Evolutionary conservation across 2,888 invertebrate genomes (phyloP).

Genomic region (Metallyticus violacea): DNA sequence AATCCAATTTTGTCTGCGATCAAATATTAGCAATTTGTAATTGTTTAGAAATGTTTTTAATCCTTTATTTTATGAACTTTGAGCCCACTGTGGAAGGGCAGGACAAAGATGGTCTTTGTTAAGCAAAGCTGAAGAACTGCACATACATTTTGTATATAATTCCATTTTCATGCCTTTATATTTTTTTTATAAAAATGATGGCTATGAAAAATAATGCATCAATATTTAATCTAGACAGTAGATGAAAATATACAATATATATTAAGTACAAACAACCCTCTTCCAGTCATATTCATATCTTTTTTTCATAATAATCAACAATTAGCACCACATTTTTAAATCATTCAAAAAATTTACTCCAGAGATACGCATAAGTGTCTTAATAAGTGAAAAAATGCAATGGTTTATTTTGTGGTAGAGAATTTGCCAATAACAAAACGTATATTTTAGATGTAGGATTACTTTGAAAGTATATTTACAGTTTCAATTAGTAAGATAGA

Average conservation of each 20-base stretch:
- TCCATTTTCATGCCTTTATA: no score
- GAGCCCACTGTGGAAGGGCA: no score
- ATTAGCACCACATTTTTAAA: not conserved
- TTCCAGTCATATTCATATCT: not conserved
- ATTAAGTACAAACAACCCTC: not conserved
- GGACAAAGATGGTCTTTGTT: no score
- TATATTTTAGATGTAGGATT: not conserved
- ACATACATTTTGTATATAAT: not conserved
- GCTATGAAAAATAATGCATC: not conserved
- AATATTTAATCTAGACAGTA: not conserved
- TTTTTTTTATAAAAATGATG: not conserved
- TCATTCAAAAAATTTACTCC: not conserved
- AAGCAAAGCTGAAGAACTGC: no score
- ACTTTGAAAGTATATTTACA: not conserved
- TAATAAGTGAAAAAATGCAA: not conserved
- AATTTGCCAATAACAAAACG: not conserved
- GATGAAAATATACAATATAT: not conserved
- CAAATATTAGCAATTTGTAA: no score
- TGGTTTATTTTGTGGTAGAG: not conserved
- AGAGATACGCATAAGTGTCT: not conserved
- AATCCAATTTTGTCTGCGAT: no score
- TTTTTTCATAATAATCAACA: not conserved
- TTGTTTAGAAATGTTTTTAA: no score
- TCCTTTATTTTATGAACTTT: no score
- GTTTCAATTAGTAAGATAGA: not conserved